Conservation (phyloP, 2,113 vertebrate species). For the Patagioenas fasciata region DNA sequence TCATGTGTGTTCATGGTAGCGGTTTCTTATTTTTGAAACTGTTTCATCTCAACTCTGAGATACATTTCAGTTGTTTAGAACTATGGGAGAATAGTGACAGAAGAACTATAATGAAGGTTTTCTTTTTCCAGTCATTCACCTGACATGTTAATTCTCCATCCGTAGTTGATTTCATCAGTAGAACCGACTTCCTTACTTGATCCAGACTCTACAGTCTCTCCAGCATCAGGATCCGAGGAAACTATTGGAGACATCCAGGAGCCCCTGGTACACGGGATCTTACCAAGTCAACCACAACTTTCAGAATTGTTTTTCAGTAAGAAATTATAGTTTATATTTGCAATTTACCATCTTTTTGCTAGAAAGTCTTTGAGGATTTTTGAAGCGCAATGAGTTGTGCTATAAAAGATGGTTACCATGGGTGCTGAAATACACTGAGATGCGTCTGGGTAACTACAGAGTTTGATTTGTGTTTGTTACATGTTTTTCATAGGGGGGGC, state of each 20-base stretch:
- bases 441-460: not conserved
- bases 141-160: not conserved
- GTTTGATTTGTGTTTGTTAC: not conserved
- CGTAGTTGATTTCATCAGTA: slow-evolving; percentile 39
- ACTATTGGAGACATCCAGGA: not conserved
- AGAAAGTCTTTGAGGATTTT: not conserved
- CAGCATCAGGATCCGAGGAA: slow-evolving; percentile 32
- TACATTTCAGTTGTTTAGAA: not conserved
- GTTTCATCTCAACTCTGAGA: not conserved
- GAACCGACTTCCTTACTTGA: not conserved
- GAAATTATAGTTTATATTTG: not conserved
- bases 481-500: rapidly evolving
- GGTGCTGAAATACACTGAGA: not conserved
- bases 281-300: not conserved
- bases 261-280: not conserved
- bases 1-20: not conserved
- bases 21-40: not conserved
- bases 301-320: slow-evolving; percentile 3
- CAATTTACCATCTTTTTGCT: not conserved
- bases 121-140: not conserved
- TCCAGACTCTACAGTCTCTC: not conserved
- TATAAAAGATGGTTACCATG: not conserved
- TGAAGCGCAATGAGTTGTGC: not conserved
- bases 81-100: not conserved
- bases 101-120: not conserved